These are phyloP conservation scores for Neoitamus cyanurus DNA, from an alignment of 2,888 invertebrate species.

Conservation along the genomic window DNA sequence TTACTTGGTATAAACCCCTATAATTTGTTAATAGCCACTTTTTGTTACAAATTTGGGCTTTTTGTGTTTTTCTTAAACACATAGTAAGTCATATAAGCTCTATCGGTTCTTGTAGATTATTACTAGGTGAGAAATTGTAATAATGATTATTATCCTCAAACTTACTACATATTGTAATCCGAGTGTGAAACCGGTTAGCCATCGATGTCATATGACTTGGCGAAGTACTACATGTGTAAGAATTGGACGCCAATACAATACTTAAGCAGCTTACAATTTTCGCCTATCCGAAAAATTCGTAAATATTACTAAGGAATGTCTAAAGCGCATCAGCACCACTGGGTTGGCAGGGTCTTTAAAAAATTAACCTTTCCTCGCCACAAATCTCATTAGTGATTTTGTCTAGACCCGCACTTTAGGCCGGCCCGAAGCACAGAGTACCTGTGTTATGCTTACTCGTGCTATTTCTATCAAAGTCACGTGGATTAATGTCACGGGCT, in stretches of 20 bases:
- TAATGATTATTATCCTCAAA: not conserved
- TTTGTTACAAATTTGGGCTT: no score
- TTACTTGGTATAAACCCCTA: no score
- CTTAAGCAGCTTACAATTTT: not conserved
- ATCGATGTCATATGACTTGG: not conserved
- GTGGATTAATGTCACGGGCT: constrained; percentile 20
- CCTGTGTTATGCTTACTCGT: not conserved
- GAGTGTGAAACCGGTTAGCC: not conserved
- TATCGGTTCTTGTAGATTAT: not conserved
- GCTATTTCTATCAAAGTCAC: constrained; percentile 12
- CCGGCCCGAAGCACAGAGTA: not conserved
- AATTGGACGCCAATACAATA: not conserved
- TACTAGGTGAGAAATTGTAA: not conserved
- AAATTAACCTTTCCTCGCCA: not conserved
- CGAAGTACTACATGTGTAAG: not conserved
- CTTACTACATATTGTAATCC: not conserved
- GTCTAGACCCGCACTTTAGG: not conserved
- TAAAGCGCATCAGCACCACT: not conserved
- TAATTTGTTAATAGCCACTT: no score
- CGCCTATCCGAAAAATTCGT: not conserved
- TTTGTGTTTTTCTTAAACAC: no score
- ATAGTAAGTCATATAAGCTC: no score
- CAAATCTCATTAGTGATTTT: not conserved
- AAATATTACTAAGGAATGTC: not conserved
- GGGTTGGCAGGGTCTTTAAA: not conserved